These are phyloP conservation scores for Volucella zonaria DNA, from an alignment of 2,888 invertebrate genomes.

Conservation along the genomic window DNA sequence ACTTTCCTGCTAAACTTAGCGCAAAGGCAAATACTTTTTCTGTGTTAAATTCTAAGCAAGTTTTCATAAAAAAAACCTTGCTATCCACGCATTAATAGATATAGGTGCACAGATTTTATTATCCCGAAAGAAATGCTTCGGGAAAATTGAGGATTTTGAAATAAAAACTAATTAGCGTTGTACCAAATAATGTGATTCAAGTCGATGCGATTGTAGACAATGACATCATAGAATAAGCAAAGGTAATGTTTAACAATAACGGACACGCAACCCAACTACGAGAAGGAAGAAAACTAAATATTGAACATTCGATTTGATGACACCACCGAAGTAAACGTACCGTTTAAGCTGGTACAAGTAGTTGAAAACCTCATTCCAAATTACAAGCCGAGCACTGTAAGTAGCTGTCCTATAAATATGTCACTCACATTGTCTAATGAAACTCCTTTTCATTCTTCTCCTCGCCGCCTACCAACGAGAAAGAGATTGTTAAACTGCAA, in stretches of 20 bases:
- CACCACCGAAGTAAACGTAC: neutral
- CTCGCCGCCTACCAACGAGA: neutral
- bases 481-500: neutral
- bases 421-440: neutral
- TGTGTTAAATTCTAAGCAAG: constrained; percentile 8
- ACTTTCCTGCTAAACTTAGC: neutral
- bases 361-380: neutral
- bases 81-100: no score
- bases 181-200: constrained; percentile 2
- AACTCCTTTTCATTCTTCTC: neutral
- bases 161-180: constrained; percentile 9
- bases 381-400: neutral
- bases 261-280: neutral
- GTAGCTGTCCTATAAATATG: no score
- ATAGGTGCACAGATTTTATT: no score
- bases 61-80: neutral
- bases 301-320: no score
- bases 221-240: neutral
- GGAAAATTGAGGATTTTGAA: neutral
- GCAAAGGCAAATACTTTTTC: constrained; percentile 18
- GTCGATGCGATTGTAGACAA: constrained; percentile 3
- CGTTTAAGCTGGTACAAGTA: neutral
- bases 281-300: no score
- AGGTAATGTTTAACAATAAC: neutral
- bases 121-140: no score